These are phyloP conservation scores for Chelmon rostratus DNA, from an alignment of 2,797 vertebrate genomes.

Conservation along the genomic window DNA sequence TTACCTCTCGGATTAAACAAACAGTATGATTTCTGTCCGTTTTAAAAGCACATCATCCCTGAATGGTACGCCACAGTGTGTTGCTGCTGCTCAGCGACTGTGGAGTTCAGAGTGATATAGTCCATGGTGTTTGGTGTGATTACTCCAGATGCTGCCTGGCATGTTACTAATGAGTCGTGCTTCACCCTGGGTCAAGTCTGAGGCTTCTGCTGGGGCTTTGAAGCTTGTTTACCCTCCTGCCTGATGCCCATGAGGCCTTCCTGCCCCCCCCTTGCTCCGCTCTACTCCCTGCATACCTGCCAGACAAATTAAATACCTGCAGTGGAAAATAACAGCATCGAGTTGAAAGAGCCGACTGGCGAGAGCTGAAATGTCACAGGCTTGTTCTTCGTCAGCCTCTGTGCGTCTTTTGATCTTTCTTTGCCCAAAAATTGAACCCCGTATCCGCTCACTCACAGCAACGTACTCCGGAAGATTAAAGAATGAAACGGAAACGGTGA, in stretches of 20 bases:
- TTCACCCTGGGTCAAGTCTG: slow-evolving; percentile 78
- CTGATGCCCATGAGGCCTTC: slow-evolving; percentile 68
- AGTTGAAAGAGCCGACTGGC: slow-evolving; percentile 39
- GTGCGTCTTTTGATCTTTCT: slow-evolving; percentile 18
- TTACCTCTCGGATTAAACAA: background rate
- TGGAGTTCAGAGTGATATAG: slow-evolving; percentile 46
- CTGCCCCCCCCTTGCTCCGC: slow-evolving; percentile 7
- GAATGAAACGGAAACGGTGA: slow-evolving; percentile 5
- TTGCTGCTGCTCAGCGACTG: background rate
- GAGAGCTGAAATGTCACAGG: slow-evolving; percentile 34
- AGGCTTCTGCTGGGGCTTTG: slow-evolving; percentile 78
- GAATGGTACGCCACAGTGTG: background rate
- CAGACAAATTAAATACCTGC: slow-evolving; percentile 70
- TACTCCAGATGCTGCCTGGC: slow-evolving; percentile 73
- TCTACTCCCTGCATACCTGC: slow-evolving; percentile 55
- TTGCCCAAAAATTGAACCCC: background rate
- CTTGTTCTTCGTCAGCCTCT: slow-evolving; percentile 27
- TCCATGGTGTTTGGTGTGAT: slow-evolving; percentile 54
- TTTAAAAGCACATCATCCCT: slow-evolving; percentile 1
- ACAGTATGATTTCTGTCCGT: background rate
- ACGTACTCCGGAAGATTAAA: slow-evolving; percentile 18
- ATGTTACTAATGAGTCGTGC: slow-evolving; percentile 75
- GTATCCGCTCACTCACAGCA: slow-evolving; percentile 12
- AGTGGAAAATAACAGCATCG: slow-evolving; percentile 14
- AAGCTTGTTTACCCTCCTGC: slow-evolving; percentile 80